phyloP scores from a whole-genome alignment of 2,113 vertebrate species.

The Garra rufa region DNA sequence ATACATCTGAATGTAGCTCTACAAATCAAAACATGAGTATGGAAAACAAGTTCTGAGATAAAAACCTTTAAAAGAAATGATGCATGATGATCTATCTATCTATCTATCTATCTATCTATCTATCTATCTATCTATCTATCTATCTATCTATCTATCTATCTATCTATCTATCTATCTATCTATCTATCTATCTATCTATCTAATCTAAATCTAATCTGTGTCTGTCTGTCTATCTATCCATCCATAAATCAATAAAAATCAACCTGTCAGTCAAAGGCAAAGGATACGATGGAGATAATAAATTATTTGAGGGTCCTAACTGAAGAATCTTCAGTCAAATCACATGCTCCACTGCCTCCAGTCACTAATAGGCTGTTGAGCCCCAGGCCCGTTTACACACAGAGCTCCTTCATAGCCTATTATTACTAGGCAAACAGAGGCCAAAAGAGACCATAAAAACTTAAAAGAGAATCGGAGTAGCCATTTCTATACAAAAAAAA shows the following conservation, averaged over 20 bases:
- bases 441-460: slow-evolving; percentile 10
- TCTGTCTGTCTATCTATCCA: too few species aligned
- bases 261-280: neutral
- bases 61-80: neutral
- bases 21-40: slow-evolving; percentile 61
- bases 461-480: neutral
- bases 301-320: too few species aligned
- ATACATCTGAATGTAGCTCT: slow-evolving; percentile 92
- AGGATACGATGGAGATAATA: neutral
- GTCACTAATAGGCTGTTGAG: slow-evolving; percentile 27
- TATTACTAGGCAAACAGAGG: neutral
- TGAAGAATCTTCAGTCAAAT: too few species aligned
- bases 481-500: neutral
- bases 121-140: too few species aligned
- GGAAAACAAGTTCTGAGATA: neutral
- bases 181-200: too few species aligned
- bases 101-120: too few species aligned
- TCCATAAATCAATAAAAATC: neutral
- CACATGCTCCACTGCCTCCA: slow-evolving; percentile 58
- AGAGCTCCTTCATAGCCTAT: neutral
- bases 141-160: too few species aligned
- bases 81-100: neutral
- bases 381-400: slow-evolving; percentile 1
- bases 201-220: too few species aligned
- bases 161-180: too few species aligned